phyloP scores from a whole-genome alignment of 2,888 invertebrate species.

The Agapostemon virescens region DNA sequence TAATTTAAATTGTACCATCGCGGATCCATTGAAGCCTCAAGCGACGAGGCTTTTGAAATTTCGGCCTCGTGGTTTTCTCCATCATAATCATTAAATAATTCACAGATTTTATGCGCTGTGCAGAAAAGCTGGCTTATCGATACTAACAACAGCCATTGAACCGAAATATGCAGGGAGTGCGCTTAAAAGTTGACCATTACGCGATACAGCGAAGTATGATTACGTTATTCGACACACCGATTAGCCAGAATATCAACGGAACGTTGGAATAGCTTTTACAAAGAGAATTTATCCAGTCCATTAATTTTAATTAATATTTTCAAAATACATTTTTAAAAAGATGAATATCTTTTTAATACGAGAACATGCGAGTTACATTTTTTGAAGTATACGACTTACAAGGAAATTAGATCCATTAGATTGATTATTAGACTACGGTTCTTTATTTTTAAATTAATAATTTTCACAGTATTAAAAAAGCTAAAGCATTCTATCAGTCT shows the following conservation, averaged over 20 bases:
- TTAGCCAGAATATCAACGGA: neutral
- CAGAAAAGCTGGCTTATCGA: neutral
- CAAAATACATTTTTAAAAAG: too few relatives aligned
- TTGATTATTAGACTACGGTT: too few relatives aligned
- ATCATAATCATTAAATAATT: neutral
- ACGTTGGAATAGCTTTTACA: neutral
- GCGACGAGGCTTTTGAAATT: neutral
- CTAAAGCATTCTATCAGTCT: too few relatives aligned
- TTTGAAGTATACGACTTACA: too few relatives aligned
- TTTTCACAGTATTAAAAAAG: too few relatives aligned
- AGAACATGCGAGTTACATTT: too few relatives aligned
- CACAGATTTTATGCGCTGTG: neutral
- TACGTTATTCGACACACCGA: neutral
- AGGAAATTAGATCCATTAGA: too few relatives aligned
- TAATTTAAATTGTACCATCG: neutral
- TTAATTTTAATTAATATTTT: too few relatives aligned
- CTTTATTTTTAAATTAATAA: too few relatives aligned
- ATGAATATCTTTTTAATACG: too few relatives aligned
- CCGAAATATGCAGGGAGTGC: neutral
- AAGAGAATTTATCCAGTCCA: neutral
- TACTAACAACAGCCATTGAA: neutral
- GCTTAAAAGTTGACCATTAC: neutral
- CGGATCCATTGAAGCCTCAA: neutral
- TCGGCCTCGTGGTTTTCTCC: neutral
- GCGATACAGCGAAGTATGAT: neutral